Evolutionary conservation across 2,797 vertebrate genomes (phyloP), one percentile per base, ranked within the genome.

Genomic region (Phalloptychus januarius): DNA sequence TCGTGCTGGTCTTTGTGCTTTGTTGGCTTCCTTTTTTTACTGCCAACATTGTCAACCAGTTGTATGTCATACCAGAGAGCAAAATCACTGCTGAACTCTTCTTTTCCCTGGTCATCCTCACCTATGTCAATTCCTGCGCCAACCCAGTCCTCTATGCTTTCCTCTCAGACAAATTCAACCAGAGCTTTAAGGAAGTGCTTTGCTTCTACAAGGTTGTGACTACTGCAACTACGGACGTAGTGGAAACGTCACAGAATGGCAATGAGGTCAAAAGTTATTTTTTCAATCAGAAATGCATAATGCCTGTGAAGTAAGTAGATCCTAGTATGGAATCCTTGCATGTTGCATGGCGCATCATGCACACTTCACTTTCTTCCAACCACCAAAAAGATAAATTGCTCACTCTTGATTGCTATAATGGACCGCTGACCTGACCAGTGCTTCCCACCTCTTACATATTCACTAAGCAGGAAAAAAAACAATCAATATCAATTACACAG

Each of bases 1-100:
- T 99, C 2, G 97, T 99, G 83, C 81, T 96, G 28, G 97, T 98
- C 56, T 99, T 99, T 3, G 95, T 96, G 0, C 89, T 98, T 67
- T 99, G 98, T 85, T 99, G 97, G 97, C 93, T 99, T 78, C 98
- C 98, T 0, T 99, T 99, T 92, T 99, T 97, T 90, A 91, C 93
- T 0, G 86, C 96, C 89, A 99, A 99, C 94, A 96, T 98, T 0
- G 91, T 98, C 87, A 99, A 99, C 90, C 90, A 97, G 84, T 89
- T 97, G 25, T 81, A 96, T 58, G 95, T 93, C 5, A 95, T 99
- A 87, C 97, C 97, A 0, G 97, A 97, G 69, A 96, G 92, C 74
- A 94, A 94, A 58, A 79, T 90, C 18, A 93, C 93, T 13, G 94
- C 95, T 0, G 92, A 94, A 0, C 69, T 97, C 54, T 98, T 97